Evolutionary conservation across 2,797 vertebrate species (phyloP).

Genomic region (Liasis olivaceus): DNA sequence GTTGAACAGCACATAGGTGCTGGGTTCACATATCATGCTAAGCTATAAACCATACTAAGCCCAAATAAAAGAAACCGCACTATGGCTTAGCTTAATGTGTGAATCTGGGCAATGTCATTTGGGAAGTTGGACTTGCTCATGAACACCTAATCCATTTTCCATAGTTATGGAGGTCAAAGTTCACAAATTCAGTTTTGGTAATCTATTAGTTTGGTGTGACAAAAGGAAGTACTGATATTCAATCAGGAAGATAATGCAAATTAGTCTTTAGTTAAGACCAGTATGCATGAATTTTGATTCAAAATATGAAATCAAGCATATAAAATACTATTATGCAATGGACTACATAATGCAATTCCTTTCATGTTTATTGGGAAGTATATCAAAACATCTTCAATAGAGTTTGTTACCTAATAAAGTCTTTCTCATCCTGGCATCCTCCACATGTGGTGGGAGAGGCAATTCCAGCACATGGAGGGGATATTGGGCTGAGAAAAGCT

Average conservation of each 20-base stretch:
- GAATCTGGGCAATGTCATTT: neutral
- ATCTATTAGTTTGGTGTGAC: neutral
- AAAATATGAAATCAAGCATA: neutral
- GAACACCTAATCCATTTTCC: neutral
- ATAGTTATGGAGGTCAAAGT: neutral
- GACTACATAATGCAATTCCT: neutral
- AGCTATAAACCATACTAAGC: neutral
- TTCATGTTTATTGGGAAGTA: neutral
- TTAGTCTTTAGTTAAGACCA: constrained; percentile 13
- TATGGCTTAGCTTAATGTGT: neutral
- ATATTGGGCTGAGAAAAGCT: neutral
- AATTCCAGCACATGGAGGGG: neutral
- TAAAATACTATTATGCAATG: neutral
- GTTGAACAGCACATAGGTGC: neutral
- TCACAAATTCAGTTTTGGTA: constrained; percentile 7
- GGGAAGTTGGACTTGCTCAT: neutral
- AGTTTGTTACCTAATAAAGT: neutral
- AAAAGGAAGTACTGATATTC: neutral
- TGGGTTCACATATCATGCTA: neutral
- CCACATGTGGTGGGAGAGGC: neutral
- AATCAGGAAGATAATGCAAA: constrained; percentile 11
- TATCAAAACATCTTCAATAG: neutral
- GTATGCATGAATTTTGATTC: constrained; percentile 11
- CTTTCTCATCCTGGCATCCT: neutral
- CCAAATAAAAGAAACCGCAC: neutral